Percentiles rank a stretch among this genome's conserved stretches.
phyloP scores from a whole-genome alignment of 2,888 invertebrate species.

The Dolichomitus sp. region DNA sequence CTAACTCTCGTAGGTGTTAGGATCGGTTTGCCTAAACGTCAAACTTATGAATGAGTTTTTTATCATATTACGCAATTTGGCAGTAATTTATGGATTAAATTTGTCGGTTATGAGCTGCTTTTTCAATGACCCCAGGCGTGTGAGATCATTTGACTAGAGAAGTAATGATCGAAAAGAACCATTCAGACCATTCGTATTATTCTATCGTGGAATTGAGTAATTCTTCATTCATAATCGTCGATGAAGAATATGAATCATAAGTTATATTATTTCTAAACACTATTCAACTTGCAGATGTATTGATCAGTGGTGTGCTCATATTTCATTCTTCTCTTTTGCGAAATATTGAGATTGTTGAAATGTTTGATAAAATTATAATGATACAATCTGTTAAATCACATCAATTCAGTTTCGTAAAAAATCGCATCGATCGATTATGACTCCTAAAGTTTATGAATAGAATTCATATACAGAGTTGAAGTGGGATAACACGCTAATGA shows the following conservation, averaged over 20 bases:
- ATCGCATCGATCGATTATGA: too few species aligned
- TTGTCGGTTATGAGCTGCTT: not conserved
- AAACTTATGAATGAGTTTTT: conserved; percentile 40
- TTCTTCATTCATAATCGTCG: not conserved
- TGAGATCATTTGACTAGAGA: conserved; percentile 3
- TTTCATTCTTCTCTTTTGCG: not conserved
- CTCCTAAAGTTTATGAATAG: too few species aligned
- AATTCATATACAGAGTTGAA: too few species aligned
- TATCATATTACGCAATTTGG: not conserved
- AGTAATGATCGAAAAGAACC: not conserved
- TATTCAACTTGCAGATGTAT: not conserved
- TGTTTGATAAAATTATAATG: too few species aligned
- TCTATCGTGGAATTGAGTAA: not conserved
- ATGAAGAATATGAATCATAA: not conserved
- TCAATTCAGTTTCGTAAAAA: too few species aligned
- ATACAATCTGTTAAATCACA: too few species aligned
- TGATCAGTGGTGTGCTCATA: not conserved
- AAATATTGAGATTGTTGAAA: not conserved
- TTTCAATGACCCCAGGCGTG: not conserved
- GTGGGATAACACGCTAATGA: too few species aligned
- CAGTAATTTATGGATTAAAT: not conserved
- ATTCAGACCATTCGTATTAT: not conserved
- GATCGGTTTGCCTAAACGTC: conserved; percentile 26
- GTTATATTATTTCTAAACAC: not conserved
- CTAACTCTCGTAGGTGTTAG: conserved; percentile 12